Conservation (phyloP, 2,797 vertebrate genomes). For the Paguma larvata region DNA sequence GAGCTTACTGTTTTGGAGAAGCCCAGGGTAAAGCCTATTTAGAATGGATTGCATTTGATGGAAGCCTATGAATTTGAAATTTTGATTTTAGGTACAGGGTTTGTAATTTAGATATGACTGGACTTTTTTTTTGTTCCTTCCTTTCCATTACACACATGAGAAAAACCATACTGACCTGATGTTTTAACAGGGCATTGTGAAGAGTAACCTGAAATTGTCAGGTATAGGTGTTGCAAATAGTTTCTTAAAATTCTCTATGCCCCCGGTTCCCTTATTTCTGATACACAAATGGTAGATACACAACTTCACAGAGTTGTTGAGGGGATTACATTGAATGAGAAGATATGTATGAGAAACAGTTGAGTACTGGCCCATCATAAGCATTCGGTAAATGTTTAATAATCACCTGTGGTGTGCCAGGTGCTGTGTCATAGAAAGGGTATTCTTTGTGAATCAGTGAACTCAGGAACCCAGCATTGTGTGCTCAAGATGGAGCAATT, state of each 20-base stretch:
- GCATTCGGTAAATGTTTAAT: conserved; percentile 19
- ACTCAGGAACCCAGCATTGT: conserved; percentile 28
- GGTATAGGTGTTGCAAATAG: not conserved
- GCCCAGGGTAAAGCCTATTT: not conserved
- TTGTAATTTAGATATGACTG: conserved; percentile 18
- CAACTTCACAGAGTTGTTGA: not conserved
- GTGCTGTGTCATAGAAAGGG: not conserved
- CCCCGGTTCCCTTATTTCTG: not conserved
- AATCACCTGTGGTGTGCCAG: not conserved
- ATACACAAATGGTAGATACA: not conserved
- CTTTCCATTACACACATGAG: not conserved
- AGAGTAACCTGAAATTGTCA: not conserved
- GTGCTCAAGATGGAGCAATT: not conserved
- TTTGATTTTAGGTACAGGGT: conserved; percentile 12
- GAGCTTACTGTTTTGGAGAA: conserved; percentile 33
- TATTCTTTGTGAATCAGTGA: not conserved
- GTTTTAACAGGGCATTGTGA: not conserved
- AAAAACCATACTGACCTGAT: not conserved
- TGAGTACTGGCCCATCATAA: not conserved
- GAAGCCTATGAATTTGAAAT: conserved; percentile 52
- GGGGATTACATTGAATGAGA: conserved; percentile 46
- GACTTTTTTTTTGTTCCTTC: not conserved
- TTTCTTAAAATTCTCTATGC: conserved; percentile 10
- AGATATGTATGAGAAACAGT: conserved; percentile 9
- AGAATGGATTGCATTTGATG: not conserved